Conservation (phyloP, 2,113 vertebrate species). For the Galeopterus variegatus region DNA sequence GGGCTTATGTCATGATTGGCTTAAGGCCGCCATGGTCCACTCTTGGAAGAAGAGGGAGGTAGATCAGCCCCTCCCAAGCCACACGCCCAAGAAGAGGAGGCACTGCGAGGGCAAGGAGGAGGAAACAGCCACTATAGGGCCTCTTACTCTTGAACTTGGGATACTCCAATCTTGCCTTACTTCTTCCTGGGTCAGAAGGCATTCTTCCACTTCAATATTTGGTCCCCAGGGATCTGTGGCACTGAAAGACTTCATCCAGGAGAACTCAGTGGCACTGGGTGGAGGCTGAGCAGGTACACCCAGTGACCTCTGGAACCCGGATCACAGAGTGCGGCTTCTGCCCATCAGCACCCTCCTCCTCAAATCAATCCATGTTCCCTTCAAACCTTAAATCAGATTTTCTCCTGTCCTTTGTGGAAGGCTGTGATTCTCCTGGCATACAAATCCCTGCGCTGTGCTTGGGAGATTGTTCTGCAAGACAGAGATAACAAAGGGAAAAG, state of each 20-base stretch:
- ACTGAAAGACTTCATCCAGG: background rate
- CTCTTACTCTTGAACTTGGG: background rate
- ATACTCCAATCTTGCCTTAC: background rate
- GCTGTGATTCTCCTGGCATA: background rate
- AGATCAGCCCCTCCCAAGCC: background rate
- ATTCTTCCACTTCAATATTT: background rate
- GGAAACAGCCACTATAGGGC: background rate
- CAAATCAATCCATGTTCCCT: background rate
- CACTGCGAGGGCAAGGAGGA: background rate
- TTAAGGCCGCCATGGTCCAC: fast-evolving
- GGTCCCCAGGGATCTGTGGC: background rate
- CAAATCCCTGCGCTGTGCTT: background rate
- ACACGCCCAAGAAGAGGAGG: background rate
- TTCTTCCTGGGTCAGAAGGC: background rate
- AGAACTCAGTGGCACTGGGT: background rate
- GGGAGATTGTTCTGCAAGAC: background rate
- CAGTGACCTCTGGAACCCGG: too few species aligned
- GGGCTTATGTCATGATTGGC: background rate
- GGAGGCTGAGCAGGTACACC: background rate
- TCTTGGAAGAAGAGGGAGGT: background rate
- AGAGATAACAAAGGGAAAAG: background rate
- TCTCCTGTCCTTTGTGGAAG: background rate
- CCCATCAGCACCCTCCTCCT: background rate
- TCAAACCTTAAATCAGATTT: background rate
- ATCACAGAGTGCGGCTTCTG: background rate